These are phyloP conservation scores for Parthenolecanium corni DNA, from an alignment of 2,888 invertebrate species.

Conservation along the genomic window DNA sequence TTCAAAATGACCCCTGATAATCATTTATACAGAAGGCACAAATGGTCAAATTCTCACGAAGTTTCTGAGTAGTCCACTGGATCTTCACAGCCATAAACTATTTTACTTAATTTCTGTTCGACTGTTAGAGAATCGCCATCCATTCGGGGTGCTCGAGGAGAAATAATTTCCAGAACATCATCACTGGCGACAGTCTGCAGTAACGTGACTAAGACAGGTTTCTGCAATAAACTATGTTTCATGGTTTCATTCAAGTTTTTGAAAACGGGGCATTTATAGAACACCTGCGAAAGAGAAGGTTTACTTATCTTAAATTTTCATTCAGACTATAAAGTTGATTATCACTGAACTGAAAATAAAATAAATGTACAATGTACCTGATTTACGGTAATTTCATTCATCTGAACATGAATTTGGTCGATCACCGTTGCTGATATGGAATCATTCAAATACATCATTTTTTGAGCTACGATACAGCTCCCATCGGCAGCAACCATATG, in stretches of 20 bases:
- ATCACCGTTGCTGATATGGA: slow-evolving; percentile 44
- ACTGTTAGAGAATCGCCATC: slow-evolving; percentile 30
- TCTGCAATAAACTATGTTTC: slow-evolving; percentile 28
- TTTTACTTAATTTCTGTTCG: slow-evolving; percentile 32
- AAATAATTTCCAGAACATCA: neutral
- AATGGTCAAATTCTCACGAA: slow-evolving; percentile 30
- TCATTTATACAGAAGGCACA: neutral
- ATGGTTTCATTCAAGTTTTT: slow-evolving; percentile 31
- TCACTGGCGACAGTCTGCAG: slow-evolving; percentile 31
- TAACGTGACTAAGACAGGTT: slow-evolving; percentile 33
- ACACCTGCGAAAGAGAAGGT: slow-evolving; percentile 33
- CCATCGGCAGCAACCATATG: slow-evolving; percentile 32
- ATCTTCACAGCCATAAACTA: slow-evolving; percentile 32
- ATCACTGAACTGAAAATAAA: neutral
- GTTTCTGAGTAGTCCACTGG: slow-evolving; percentile 28
- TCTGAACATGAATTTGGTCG: slow-evolving; percentile 40
- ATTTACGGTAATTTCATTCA: slow-evolving; percentile 36
- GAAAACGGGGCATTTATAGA: slow-evolving; percentile 32
- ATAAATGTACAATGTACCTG: slow-evolving; percentile 28
- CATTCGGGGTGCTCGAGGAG: slow-evolving; percentile 10
- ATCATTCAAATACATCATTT: slow-evolving; percentile 36
- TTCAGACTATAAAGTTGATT: neutral
- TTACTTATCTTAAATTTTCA: slow-evolving; percentile 32
- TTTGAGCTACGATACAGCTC: slow-evolving; percentile 33
- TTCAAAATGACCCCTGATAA: neutral